Evolutionary conservation across 2,113 vertebrate genomes (phyloP).

Genomic region (Leptodactylus fuscus): DNA sequence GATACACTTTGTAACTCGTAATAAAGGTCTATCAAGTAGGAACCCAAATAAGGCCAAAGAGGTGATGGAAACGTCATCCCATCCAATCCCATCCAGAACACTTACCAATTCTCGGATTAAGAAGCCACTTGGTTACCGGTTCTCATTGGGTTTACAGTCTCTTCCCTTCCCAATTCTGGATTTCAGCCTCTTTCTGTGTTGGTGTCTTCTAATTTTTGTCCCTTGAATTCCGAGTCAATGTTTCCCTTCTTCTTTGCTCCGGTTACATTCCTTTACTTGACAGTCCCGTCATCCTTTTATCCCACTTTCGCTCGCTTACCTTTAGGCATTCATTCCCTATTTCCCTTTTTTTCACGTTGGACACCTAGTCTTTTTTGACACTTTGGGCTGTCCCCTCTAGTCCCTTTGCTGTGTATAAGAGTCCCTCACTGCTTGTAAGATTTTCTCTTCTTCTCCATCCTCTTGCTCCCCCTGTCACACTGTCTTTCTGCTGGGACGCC

Average conservation of each 20-base stretch:
- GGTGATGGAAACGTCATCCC: background rate
- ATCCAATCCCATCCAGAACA: background rate
- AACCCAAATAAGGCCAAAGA: background rate
- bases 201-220: background rate
- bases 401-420: background rate
- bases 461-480: conserved; percentile 32
- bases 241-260: background rate
- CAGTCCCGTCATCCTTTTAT: background rate
- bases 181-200: background rate
- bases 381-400: background rate
- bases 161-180: background rate
- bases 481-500: conserved; percentile 31
- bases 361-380: background rate
- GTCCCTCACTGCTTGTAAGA: conserved; percentile 27
- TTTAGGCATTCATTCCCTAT: background rate
- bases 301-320: background rate
- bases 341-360: background rate
- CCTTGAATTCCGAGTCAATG: background rate
- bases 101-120: background rate
- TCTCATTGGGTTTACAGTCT: background rate
- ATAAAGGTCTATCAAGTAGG: too few relatives aligned
- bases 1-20: too few relatives aligned
- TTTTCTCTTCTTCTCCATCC: conserved; percentile 3
- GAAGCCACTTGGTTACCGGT: background rate
- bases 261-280: background rate